Evolutionary conservation across 1,140 invertebrate genomes (phyloP).

Genomic region (Drosophila pseudoananassae): DNA sequence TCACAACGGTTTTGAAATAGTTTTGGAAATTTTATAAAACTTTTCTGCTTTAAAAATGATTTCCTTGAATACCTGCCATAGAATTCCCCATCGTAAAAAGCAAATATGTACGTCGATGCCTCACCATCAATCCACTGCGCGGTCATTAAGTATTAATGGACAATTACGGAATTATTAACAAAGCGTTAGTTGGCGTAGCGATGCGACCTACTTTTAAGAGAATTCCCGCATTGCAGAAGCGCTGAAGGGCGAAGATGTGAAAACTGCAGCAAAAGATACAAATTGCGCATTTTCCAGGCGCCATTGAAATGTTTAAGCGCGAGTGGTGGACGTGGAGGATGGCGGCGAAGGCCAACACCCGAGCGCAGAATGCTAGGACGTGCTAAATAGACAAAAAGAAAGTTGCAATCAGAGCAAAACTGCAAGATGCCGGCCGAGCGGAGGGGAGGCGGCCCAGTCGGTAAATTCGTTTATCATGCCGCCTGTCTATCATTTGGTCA

Average conservation of each 20-base stretch:
- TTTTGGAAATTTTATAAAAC: too few relatives aligned
- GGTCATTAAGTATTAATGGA: slow-evolving; percentile 40
- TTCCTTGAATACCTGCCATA: not conserved
- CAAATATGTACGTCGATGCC: not conserved
- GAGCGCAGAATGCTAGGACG: slow-evolving; percentile 44
- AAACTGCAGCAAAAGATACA: slow-evolving; percentile 45
- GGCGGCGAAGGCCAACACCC: slow-evolving; percentile 5
- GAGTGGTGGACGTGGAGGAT: not conserved
- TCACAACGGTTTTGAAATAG: too few relatives aligned
- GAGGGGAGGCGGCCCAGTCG: not conserved
- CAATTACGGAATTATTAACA: slow-evolving; percentile 52
- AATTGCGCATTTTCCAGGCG: slow-evolving; percentile 58
- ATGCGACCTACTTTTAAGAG: slow-evolving; percentile 37
- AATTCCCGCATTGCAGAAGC: not conserved
- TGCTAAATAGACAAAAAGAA: slow-evolving; percentile 70
- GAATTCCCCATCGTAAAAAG: not conserved
- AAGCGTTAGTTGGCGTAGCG: not conserved
- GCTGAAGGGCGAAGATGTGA: slow-evolving; percentile 7
- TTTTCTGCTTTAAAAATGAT: not conserved
- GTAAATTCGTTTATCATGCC: slow-evolving; percentile 34
- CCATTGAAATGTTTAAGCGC: slow-evolving; percentile 59
- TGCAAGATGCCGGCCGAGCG: slow-evolving; percentile 46
- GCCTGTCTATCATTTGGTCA: slow-evolving; percentile 77
- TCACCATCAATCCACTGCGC: slow-evolving; percentile 9
- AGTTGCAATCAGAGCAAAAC: slow-evolving; percentile 72